phyloP scores from a whole-genome alignment of 1,140 invertebrate genomes.

The Copidosoma floridanum region DNA sequence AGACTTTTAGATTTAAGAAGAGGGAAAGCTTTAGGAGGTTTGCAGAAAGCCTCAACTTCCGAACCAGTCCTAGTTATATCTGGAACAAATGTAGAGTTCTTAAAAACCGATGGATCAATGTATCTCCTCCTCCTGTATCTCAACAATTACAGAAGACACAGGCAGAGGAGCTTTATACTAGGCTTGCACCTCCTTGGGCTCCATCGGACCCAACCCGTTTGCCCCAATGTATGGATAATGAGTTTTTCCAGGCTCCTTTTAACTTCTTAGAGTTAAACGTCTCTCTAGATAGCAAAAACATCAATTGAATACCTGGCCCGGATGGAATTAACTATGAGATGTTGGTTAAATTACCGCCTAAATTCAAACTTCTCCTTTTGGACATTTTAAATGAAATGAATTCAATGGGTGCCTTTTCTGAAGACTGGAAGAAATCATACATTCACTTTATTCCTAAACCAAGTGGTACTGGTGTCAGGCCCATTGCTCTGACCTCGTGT shows the following conservation, averaged over 20 bases:
- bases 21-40: background rate
- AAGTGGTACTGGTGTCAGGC: background rate
- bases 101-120: slow-evolving; percentile 1
- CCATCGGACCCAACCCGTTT: background rate
- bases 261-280: background rate
- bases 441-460: slow-evolving; percentile 3
- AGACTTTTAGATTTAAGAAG: slow-evolving; percentile 4
- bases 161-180: background rate
- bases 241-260: background rate
- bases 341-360: background rate
- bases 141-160: background rate
- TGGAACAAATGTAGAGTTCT: background rate
- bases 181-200: background rate
- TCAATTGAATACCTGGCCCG: background rate
- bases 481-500: slow-evolving; percentile 3
- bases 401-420: background rate
- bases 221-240: background rate
- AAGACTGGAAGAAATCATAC: background rate
- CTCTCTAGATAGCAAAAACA: background rate
- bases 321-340: slow-evolving; percentile 3
- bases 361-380: background rate
- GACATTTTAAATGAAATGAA: slow-evolving; percentile 13
- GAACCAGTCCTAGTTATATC: background rate
- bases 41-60: background rate
- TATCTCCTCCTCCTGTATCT: background rate